These are phyloP conservation scores for Catostomus latipinnis DNA, from an alignment of 2,797 vertebrate species.

Conservation along the genomic window DNA sequence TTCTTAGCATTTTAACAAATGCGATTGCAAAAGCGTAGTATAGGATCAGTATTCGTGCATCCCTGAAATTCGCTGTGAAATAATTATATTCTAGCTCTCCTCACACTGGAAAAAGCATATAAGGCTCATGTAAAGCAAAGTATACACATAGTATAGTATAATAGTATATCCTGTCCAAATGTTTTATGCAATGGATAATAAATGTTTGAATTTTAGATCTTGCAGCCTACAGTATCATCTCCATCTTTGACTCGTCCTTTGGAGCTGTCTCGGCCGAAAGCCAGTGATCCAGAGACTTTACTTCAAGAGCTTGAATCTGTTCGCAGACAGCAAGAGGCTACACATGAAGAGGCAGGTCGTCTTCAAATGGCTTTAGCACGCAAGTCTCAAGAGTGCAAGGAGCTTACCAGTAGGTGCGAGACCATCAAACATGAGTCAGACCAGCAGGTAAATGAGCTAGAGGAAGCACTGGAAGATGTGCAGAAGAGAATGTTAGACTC, in stretches of 20 bases:
- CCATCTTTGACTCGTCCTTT: constrained; percentile 83
- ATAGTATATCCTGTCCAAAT: too few species aligned
- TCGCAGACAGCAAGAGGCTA: constrained; percentile 70
- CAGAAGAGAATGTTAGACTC: constrained; percentile 98
- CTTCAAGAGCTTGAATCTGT: constrained; percentile 76
- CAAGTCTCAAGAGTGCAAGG: constrained; percentile 86
- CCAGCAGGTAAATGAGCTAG: constrained; percentile 89
- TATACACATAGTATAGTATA: too few species aligned
- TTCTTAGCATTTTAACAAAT: too few species aligned
- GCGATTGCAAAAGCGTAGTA: too few species aligned
- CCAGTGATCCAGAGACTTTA: constrained; percentile 67
- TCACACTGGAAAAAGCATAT: too few species aligned
- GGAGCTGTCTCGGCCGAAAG: constrained; percentile 74
- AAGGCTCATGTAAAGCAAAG: too few species aligned
- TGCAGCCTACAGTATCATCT: constrained; percentile 70
- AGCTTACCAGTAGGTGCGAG: constrained; percentile 82
- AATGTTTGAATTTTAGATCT: constrained; percentile 60
- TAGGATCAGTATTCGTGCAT: too few species aligned
- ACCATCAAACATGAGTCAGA: constrained; percentile 86
- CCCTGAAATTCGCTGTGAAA: too few species aligned
- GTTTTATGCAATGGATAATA: too few species aligned
- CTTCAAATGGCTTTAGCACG: constrained; percentile 84
- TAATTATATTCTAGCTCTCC: too few species aligned
- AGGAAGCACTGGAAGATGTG: constrained; percentile 92
- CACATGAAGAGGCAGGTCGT: constrained; percentile 74